Conservation (phyloP, 2,113 vertebrate genomes). For the Aptenodytes forsteri region DNA sequence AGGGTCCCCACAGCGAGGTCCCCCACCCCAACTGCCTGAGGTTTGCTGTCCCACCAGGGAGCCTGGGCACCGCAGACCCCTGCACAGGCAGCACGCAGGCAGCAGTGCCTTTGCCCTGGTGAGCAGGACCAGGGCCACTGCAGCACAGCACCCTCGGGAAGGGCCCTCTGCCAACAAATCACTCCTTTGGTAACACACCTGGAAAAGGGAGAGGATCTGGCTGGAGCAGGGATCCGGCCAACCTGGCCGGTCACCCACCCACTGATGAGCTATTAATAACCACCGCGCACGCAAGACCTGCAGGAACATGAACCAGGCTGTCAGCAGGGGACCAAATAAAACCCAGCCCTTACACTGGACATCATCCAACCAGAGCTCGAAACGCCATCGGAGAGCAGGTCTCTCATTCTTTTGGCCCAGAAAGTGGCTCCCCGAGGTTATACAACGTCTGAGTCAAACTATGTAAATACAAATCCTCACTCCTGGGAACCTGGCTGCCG, state of each 20-base stretch:
- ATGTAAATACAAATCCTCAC: background rate
- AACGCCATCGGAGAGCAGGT: background rate
- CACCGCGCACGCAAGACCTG: accelerated
- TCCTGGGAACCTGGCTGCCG: background rate
- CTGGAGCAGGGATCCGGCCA: background rate
- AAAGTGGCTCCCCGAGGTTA: background rate
- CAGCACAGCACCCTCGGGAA: background rate
- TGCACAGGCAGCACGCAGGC: background rate
- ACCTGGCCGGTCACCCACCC: background rate
- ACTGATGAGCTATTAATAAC: background rate
- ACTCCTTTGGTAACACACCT: too few relatives aligned
- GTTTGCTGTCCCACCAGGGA: background rate
- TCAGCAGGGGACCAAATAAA: background rate
- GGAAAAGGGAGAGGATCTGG: background rate
- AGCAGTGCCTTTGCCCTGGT: accelerated
- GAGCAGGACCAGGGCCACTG: accelerated
- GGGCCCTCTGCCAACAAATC: background rate
- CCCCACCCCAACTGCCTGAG: background rate
- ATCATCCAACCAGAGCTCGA: background rate
- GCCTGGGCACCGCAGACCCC: background rate
- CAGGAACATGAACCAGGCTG: background rate
- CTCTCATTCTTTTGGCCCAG: background rate
- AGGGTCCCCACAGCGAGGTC: background rate
- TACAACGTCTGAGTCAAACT: background rate
- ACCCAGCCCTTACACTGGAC: background rate